Evolutionary conservation across 2,888 invertebrate genomes (phyloP).

Genomic region (Cremastobaeus sp.): DNA sequence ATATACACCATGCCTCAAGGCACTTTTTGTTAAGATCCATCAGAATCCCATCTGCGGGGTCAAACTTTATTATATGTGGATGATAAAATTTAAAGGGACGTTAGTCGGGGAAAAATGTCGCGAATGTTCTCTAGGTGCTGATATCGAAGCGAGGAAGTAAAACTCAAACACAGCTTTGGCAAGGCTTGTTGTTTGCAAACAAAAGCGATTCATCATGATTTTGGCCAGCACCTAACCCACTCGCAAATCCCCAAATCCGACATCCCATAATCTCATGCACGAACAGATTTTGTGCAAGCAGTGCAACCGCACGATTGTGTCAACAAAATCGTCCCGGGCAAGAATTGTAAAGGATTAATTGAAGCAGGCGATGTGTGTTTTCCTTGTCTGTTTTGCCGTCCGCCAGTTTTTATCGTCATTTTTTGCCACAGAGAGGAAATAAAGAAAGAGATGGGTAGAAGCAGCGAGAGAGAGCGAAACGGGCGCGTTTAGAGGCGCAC

Average conservation of each 20-base stretch:
- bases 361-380: slow-evolving; percentile 22
- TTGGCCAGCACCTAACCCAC: slow-evolving; percentile 5
- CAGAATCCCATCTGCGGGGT: slow-evolving; percentile 21
- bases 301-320: slow-evolving; percentile 36
- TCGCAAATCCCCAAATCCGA: slow-evolving; percentile 18
- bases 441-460: neutral
- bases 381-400: too few relatives aligned
- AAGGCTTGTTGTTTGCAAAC: slow-evolving; percentile 4
- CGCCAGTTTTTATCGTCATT: slow-evolving; percentile 1
- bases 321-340: slow-evolving; percentile 37
- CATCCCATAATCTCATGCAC: slow-evolving; percentile 41
- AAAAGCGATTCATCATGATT: slow-evolving; percentile 17
- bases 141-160: neutral
- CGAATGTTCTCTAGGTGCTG: too few relatives aligned
- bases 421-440: neutral
- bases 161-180: neutral
- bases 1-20: too few relatives aligned
- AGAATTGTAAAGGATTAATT: slow-evolving; percentile 46
- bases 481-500: too few relatives aligned
- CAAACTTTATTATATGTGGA: slow-evolving; percentile 21
- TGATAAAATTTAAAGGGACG: slow-evolving; percentile 24
- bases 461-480: slow-evolving; percentile 1
- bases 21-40: slow-evolving; percentile 40
- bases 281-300: slow-evolving; percentile 40
- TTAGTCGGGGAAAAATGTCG: too few relatives aligned